Base-by-base conservation (phyloP, 2,113 vertebrate genomes). In the Asarcornis scutulata region DNA sequence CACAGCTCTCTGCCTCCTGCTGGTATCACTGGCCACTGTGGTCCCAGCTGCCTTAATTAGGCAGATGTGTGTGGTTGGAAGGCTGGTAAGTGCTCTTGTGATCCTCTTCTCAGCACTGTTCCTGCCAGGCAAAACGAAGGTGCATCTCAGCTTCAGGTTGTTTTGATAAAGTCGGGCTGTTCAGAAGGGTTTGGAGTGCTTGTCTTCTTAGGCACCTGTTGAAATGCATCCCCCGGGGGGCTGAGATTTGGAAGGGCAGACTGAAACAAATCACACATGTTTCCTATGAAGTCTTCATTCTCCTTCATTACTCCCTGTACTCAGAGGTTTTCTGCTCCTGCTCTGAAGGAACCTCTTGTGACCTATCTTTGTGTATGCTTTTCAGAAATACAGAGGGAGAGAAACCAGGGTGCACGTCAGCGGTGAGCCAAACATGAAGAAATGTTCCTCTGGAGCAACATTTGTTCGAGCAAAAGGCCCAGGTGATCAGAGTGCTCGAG, bases 121-220 rank as follows among this genome's bases (percentile, higher is more conserved):
- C 59, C 69, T 75, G 69, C 88, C 75, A 77, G 88, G 90, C 48
- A 95, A 89, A 89, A 88, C 31, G 40, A 89, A 83, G 75, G 71
- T 66, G 34, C 27, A 31, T 44, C 87, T 95, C 62, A n/a, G 63
- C 29, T 52, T 86, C 64, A 38, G 52, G 22, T 64, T 66, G 22
- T 44, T 86, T 46, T 58, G 53, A 79, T 16, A 55, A 76, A 76
- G 32, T 29, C 83, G 68, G 63, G 42, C 26, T 69, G 83, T 95
- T 83, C 72, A 60, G 58, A 64, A 83, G 16, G 14, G 7, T 83
- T 48, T 83, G 38, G 56, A 74, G 22, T 36, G n/a, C 27, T 17
- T 55, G 29, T 66, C 18, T 53, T 88, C 40, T 76, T 56, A 68
- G 42, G 12, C 21, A 64, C 13, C 16, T 66, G 36, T 44, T 73